Evolutionary conservation across 2,113 vertebrate species (phyloP).

Genomic region (Aegithalos caudatus): DNA sequence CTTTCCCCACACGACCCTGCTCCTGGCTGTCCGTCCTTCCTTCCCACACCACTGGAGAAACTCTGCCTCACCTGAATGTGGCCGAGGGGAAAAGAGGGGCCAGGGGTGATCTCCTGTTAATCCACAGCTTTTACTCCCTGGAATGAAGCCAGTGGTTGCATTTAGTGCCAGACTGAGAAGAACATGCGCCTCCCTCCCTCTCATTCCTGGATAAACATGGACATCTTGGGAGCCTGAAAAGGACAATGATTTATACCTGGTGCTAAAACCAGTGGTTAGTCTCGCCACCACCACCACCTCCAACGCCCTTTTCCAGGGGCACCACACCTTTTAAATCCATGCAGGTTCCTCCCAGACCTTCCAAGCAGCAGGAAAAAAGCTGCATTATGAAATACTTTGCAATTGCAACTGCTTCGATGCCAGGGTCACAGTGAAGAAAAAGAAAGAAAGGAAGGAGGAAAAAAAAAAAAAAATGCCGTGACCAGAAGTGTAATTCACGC

Average conservation of each 20-base stretch:
- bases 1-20: not conserved
- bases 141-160: too few relatives aligned
- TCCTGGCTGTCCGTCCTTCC: not conserved
- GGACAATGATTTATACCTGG: not conserved
- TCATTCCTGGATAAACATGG: not conserved
- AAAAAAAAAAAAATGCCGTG: not conserved
- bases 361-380: not conserved
- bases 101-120: too few relatives aligned
- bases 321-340: not conserved
- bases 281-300: not conserved
- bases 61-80: too few relatives aligned
- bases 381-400: not conserved
- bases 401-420: not conserved
- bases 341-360: not conserved
- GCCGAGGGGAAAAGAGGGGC: too few relatives aligned
- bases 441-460: not conserved
- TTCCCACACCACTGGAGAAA: too few relatives aligned
- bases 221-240: not conserved
- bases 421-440: not conserved
- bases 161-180: too few relatives aligned
- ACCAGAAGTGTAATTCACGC: conserved; percentile 31
- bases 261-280: not conserved
- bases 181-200: not conserved
- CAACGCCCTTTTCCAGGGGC: not conserved
- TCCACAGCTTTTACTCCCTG: too few relatives aligned